A percentile compares a stretch with the other conserved stretches of the same genome.
phyloP scores from a whole-genome alignment of 2,888 invertebrate species.

The Palloptera scutellata region DNA sequence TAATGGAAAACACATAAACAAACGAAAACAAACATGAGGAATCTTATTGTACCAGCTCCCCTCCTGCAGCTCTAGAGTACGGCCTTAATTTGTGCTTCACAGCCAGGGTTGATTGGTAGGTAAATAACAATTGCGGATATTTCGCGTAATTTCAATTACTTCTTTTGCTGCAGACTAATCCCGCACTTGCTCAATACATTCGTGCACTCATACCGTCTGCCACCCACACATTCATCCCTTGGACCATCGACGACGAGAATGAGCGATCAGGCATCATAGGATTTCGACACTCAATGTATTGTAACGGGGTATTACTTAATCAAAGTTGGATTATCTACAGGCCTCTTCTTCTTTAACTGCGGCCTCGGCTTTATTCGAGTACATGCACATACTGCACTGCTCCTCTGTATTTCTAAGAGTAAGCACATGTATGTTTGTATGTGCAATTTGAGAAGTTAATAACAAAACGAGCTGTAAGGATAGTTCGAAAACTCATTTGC shows the following conservation, averaged over 20 bases:
- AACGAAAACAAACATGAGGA: background rate
- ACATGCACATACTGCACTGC: conserved; percentile 24
- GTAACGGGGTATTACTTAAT: conserved; percentile 57
- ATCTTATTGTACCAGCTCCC: background rate
- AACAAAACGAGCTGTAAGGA: conserved; percentile 25
- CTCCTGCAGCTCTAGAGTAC: background rate
- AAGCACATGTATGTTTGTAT: background rate
- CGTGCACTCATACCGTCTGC: background rate
- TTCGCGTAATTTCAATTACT: conserved; percentile 33
- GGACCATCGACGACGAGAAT: conserved; percentile 4
- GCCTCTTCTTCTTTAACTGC: background rate
- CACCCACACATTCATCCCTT: conserved; percentile 12
- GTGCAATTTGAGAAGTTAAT: too few species aligned
- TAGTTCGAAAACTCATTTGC: conserved; percentile 27
- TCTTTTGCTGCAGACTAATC: too few species aligned
- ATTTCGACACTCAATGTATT: conserved; percentile 57
- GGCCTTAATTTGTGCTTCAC: too few species aligned
- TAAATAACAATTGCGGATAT: conserved; percentile 38
- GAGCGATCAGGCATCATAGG: conserved; percentile 37
- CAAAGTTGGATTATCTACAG: conserved; percentile 60
- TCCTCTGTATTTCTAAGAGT: too few species aligned
- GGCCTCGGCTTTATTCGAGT: conserved; percentile 9
- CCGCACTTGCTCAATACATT: too few species aligned
- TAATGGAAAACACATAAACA: background rate
- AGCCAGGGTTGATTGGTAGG: background rate